phyloP scores from a whole-genome alignment of 2,888 invertebrate genomes.

The Julus scandinavius region DNA sequence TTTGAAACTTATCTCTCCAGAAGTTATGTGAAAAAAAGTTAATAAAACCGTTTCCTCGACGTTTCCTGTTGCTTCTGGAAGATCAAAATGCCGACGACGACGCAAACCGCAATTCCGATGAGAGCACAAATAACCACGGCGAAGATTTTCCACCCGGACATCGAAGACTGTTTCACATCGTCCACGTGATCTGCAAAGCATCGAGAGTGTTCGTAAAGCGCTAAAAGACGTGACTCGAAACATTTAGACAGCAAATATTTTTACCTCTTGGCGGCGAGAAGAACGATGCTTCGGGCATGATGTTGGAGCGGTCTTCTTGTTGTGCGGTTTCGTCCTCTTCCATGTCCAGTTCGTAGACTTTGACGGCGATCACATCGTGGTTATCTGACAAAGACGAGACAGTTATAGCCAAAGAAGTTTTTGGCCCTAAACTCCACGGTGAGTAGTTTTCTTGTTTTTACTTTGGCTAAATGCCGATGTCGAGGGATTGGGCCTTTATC shows the following conservation, averaged over 20 bases:
- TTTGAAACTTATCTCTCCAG: not conserved
- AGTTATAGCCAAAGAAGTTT: no score
- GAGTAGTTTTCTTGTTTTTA: no score
- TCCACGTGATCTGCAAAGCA: slow-evolving; percentile 79
- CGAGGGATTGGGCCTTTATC: no score
- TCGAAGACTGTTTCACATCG: slow-evolving; percentile 83
- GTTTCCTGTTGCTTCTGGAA: slow-evolving; percentile 93
- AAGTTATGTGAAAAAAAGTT: slow-evolving; percentile 59
- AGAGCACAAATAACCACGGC: slow-evolving; percentile 86
- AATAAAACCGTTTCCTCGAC: slow-evolving; percentile 87
- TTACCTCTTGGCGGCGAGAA: slow-evolving; percentile 87
- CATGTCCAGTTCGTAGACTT: slow-evolving; percentile 91
- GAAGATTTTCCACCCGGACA: slow-evolving; percentile 92
- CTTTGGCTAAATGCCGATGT: no score
- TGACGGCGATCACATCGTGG: slow-evolving; percentile 92
- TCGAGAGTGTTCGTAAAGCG: not conserved
- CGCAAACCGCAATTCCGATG: slow-evolving; percentile 82
- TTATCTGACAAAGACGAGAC: slow-evolving; percentile 75
- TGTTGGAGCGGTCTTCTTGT: slow-evolving; percentile 79
- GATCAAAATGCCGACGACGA: slow-evolving; percentile 89
- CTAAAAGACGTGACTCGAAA: not conserved
- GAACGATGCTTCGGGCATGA: slow-evolving; percentile 87
- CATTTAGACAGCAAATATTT: slow-evolving; percentile 19
- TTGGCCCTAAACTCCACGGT: no score
- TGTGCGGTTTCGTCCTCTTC: slow-evolving; percentile 62